Evolutionary conservation across 1,140 invertebrate genomes (phyloP), one percentile per base, ranked within the genome.

Genomic region (Limonius californicus): DNA sequence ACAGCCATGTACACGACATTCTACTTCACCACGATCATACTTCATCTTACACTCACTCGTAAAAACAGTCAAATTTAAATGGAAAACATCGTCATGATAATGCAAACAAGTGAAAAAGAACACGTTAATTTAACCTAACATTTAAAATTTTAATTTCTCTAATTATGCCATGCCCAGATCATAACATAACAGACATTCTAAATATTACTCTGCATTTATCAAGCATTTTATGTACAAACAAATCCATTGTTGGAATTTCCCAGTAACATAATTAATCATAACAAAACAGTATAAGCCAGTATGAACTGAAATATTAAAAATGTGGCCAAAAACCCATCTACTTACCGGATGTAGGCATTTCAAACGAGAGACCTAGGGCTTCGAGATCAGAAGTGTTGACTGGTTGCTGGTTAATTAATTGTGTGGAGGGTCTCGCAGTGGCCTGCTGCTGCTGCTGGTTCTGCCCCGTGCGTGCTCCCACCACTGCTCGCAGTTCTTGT

Each of bases 401-500:
- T 59, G 67, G 67, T 54, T 61, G 65, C 19, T 59, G 56, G 23
- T 66, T 59, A 32, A 55, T 55, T 18, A 55, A 16, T 55, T 55
- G 53, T 8, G 50, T n/a, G n/a, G 53, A 32, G 14, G 53, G 53
- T 16, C 53, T 55, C 42, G 63, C 63, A 21, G 67, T 53, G 32
- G 68, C 62, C 59, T 71, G 73, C 27, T 64, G 55, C 43, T 67
- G 66, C 14, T 61, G 76, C 53, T 77, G 76, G 1, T 67, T 50
- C 63, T 84, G 83, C 63, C 87, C 86, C 12, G 88, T 89, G 70
- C 92, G 82, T 23, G 88, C 90, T 65, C 89, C 91, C 60, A 95
- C 91, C 61, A 91, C 87, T 15, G 90, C 91, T 70, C 92, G 83
- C 67, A 95, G 80, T 77, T 94, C 92, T 82, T 95, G 91, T 72